Conservation (phyloP, 1,140 invertebrate species). For the Apolygus lucorum region DNA sequence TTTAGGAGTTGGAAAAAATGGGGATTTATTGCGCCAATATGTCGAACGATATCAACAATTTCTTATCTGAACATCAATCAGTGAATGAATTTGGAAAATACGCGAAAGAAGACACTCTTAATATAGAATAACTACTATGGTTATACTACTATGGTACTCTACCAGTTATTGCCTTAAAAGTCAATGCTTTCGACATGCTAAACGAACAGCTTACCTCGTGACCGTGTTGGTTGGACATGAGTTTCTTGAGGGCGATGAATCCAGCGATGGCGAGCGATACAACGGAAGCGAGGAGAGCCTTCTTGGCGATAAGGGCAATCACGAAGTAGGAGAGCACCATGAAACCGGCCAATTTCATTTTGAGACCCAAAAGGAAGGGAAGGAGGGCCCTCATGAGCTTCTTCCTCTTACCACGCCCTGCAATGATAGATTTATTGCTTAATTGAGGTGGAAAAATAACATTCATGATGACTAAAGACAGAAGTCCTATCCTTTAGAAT, state of each 20-base stretch:
- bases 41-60: too few relatives aligned
- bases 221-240: slow-evolving; percentile 36
- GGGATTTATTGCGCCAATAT: too few relatives aligned
- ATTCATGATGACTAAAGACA: too few relatives aligned
- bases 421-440: too few relatives aligned
- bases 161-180: neutral
- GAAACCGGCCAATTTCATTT: slow-evolving; percentile 50
- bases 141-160: neutral
- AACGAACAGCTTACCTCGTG: slow-evolving; percentile 24
- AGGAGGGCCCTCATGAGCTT: slow-evolving; percentile 49
- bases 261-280: slow-evolving; percentile 53
- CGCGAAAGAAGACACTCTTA: too few relatives aligned
- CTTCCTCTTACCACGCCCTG: slow-evolving; percentile 51
- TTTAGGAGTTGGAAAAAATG: too few relatives aligned
- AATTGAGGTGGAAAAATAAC: too few relatives aligned
- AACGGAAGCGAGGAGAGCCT: slow-evolving; percentile 51
- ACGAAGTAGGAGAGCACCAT: slow-evolving; percentile 49
- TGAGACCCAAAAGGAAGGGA: slow-evolving; percentile 49
- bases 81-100: too few relatives aligned
- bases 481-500: too few relatives aligned
- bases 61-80: too few relatives aligned
- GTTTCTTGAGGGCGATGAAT: slow-evolving; percentile 47
- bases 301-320: slow-evolving; percentile 54
- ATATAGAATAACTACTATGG: too few relatives aligned
- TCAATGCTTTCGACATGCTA: neutral